phyloP scores from a whole-genome alignment of 2,888 invertebrate species.

The Rhingia campestris region DNA sequence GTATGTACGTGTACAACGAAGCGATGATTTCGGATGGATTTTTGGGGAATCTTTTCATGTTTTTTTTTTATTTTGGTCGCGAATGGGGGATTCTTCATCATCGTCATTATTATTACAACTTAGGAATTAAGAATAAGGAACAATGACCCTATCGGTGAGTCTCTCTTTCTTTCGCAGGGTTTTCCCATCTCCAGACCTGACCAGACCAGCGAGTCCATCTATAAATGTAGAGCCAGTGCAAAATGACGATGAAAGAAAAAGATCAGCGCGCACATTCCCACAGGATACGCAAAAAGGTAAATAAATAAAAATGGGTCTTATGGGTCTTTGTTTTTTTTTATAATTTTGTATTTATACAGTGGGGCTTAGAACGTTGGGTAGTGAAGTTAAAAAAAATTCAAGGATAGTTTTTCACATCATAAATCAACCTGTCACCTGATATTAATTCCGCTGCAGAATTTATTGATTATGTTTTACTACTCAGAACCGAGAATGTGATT shows the following conservation, averaged over 20 bases:
- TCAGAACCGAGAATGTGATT: too few species aligned
- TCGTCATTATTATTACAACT: conserved; percentile 65
- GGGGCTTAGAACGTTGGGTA: neutral
- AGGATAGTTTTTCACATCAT: too few species aligned
- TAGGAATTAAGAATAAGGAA: conserved; percentile 62
- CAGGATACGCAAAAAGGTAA: conserved; percentile 50
- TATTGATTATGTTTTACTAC: too few species aligned
- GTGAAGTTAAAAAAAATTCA: neutral
- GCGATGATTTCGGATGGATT: conserved; percentile 45
- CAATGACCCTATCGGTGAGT: conserved; percentile 52
- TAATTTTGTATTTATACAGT: conserved; percentile 21
- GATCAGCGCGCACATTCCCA: conserved; percentile 45
- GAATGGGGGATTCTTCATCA: conserved; percentile 56
- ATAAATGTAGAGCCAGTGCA: conserved; percentile 43
- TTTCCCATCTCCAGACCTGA: conserved; percentile 13
- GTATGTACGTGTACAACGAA: neutral
- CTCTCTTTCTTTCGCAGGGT: conserved; percentile 11
- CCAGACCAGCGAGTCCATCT: conserved; percentile 26
- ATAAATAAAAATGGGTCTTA: conserved; percentile 39
- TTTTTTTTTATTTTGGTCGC: conserved; percentile 22
- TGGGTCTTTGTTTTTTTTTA: conserved; percentile 6
- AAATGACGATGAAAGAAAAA: conserved; percentile 19
- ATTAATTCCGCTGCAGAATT: too few species aligned
- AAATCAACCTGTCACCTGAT: too few species aligned
- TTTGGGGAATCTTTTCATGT: conserved; percentile 43